A percentile compares a stretch with the other conserved stretches of the same genome.
Conservation (phyloP, 1,140 invertebrate species). For the Drosophila leontia region DNA sequence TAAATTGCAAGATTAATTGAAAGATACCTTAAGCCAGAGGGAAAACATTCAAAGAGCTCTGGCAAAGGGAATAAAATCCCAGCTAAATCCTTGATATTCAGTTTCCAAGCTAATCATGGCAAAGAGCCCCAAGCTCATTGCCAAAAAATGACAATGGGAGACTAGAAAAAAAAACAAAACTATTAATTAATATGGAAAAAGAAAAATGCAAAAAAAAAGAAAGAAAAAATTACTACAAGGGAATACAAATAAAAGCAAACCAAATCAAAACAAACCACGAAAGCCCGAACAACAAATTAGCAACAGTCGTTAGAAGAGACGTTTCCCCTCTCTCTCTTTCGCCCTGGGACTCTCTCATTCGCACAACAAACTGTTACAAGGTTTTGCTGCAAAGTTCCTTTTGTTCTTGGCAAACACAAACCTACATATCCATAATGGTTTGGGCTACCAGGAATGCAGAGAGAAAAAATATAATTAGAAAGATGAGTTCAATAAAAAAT, state of each 20-base stretch:
- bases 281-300: conserved; percentile 67
- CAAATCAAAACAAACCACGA: conserved; percentile 51
- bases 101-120: conserved; percentile 59
- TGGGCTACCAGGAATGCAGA: conserved; percentile 10
- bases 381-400: conserved; percentile 62
- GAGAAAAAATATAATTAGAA: background rate
- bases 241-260: conserved; percentile 49
- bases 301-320: conserved; percentile 52
- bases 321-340: conserved; percentile 10
- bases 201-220: conserved; percentile 14
- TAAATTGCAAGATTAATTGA: conserved; percentile 48
- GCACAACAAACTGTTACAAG: conserved; percentile 69
- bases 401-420: conserved; percentile 57
- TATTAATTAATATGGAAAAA: conserved; percentile 67
- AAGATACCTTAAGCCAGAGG: conserved; percentile 37
- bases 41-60: conserved; percentile 12
- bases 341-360: conserved; percentile 14
- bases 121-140: conserved; percentile 62
- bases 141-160: conserved; percentile 60
- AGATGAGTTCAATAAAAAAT: too few species aligned
- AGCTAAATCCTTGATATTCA: conserved; percentile 51
- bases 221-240: conserved; percentile 24
- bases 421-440: conserved; percentile 36
- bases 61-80: conserved; percentile 15
- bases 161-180: conserved; percentile 44